Evolutionary conservation across 2,888 invertebrate species (phyloP), one percentile per base, ranked within the genome.

Genomic region (Zelleria hepariella): DNA sequence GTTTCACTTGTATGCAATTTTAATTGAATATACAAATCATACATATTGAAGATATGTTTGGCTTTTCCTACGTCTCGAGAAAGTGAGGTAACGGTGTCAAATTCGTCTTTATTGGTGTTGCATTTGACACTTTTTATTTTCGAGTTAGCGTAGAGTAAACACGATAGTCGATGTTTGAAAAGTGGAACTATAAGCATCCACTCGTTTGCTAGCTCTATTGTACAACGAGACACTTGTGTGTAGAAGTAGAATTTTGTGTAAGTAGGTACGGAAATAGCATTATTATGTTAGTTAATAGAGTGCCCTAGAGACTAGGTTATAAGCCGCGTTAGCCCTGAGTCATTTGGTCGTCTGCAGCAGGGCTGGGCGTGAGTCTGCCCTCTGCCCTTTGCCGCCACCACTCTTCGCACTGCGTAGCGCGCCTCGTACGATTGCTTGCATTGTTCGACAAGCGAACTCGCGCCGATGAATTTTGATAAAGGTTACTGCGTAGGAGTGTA

Each of bases 1-100:
- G 27, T 55, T 55, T 55, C 20, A 20, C 21, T 55, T 55, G 24
- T 57, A 57, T 57, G 24, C 15, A 57, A 57, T 15, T 57, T 57
- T 57, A 47, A 47, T n/a, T 57, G 48, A 57, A 57, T 57, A 57
- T 47, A 57, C 25, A 47, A 24, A 48, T 25, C 48, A 57, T 47
- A 57, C 25, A 47, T 47, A 48, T 25, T 55, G 48, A 57, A n/a
- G 47, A 57, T 57, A 47, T 7, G 24, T 0, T 10, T 53, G 24
- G 15, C 8, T 53, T 53, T 25, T 53, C 8, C 3, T 5, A 49
- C 2, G 5, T 21, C 18, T 49, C 18, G 20, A n/a, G 18, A 49
- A n/a, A 20, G 20, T 5, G 32, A 32, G n/a, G n/a, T n/a, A n/a
- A n/a, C n/a, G n/a, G n/a, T n/a, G n/a, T n/a, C n/a, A n/a, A n/a